Evolutionary conservation across 2,113 vertebrate species (phyloP), one percentile per base, ranked within the genome.

Genomic region (Pyrgilauda ruficollis): DNA sequence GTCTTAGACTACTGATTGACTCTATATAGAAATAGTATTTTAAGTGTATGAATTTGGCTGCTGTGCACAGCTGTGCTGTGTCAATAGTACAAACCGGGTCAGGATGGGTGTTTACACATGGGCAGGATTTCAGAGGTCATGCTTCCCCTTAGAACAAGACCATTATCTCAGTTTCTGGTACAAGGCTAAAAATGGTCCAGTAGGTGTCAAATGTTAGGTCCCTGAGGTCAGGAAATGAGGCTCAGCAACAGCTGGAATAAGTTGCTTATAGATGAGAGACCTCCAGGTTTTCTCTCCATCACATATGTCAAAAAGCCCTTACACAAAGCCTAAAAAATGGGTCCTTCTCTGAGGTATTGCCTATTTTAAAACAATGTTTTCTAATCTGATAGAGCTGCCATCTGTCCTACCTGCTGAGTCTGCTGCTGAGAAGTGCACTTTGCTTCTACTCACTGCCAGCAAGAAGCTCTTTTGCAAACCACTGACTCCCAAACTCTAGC

Each of bases 271-370:
- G n/a, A 35, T 46, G 55, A 81, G 31, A 94, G 55, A 74, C 10
- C 17, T 90, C 18, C 22, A 59, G 14, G 21, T 59, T 83, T 18
- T 85, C 10, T 91, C 33, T 88, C 43, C 10, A 28, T 11, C 17
- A n/a, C 15, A 8, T 41, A 26, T 66, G 10, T 70, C 53, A 69
- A 58, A 79, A 73, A 1, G 2, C 5, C 26, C 31, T 72, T 56
- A 52, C 5, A n/a, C 3, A 44, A 49, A 80, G 8, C 10, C 47
- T n/a, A 15, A 72, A 56, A 52, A 56, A 49, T 0, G 0, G 1
- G 14, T 72, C 26, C 14, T 78, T 39, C 47, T 64, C 47, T 9
- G 4, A 82, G 9, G 11, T 47, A 35, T 15, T 50, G 11, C 20
- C 44, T 67, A 10, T 59, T 79, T 86, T 88, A 47, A 85, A 87